Evolutionary conservation across 2,797 vertebrate genomes (phyloP).

Genomic region (Xenopus petersii): DNA sequence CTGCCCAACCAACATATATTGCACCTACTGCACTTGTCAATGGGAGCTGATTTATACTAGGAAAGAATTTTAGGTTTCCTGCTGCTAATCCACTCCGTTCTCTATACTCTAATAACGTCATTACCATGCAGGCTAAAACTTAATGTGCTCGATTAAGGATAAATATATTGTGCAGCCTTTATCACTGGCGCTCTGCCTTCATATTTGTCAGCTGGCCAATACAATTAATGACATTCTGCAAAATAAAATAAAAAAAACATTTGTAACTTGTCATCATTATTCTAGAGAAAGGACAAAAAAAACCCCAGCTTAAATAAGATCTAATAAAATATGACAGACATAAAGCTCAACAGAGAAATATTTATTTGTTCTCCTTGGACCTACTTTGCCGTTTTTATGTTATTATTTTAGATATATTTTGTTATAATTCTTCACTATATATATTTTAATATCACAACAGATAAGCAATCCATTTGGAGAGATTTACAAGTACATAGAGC

Average conservation of each 20-base stretch:
- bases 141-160: slow-evolving; percentile 25
- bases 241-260: background rate
- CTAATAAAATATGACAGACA: no score
- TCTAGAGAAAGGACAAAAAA: background rate
- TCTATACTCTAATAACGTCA: slow-evolving; percentile 13
- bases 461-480: no score
- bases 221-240: background rate
- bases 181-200: slow-evolving; percentile 25
- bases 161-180: slow-evolving; percentile 21
- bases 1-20: background rate
- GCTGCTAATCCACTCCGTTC: slow-evolving; percentile 10
- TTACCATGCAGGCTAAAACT: slow-evolving; percentile 15
- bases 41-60: slow-evolving; percentile 13
- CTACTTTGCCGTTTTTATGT: no score
- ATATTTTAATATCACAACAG: no score
- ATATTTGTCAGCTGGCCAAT: slow-evolving; percentile 4
- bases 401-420: no score
- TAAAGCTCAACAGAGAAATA: no score
- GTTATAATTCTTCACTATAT: no score
- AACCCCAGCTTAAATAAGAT: no score
- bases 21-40: slow-evolving; percentile 11
- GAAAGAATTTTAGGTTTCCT: background rate
- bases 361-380: no score
- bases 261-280: background rate
- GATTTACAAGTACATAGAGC: no score